Evolutionary conservation across 2,888 invertebrate species (phyloP), one percentile per base, ranked within the genome.

Genomic region (Flexamia atlantica): DNA sequence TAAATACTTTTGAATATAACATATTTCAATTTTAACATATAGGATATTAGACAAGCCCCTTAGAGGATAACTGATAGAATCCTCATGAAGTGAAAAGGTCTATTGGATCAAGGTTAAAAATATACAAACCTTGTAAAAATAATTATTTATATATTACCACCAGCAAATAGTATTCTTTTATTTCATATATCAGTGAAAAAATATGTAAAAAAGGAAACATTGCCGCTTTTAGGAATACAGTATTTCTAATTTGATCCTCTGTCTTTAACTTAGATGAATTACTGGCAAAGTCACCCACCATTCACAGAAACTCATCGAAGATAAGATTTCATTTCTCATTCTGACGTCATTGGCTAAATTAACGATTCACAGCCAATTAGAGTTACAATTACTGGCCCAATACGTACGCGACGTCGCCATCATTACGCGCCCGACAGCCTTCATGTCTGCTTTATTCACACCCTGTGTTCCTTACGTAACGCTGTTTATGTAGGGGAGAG

Each of bases 301-400:
- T 53, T 53, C 53, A 53, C 53, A 53, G 53, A 53, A 53, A 64
- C 64, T 14, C 64, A 64, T 64, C 64, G 30, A 64, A 64, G 64
- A 64, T 64, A 64, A 64, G 64, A 64, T 28, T 70, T 70, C 70
- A 70, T 70, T 76, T 50, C 74, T 76, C 74, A 46, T 23, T 46
- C 46, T 76, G 74, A 76, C 74, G 74, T 76, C 74, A 76, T 40
- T 76, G 72, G 40, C 74, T 76, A 76, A 76, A 76, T 76, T 42
- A 76, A 79, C 79, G 57, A 79, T 79, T 79, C 32, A 32, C 79
- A 53, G 79, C 23, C 79, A 79, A 79, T 79, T 79, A 79, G 57
- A 17, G 7, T 30, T 79, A 79, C 79, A 79, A 53, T 57, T 79
- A 30, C 28, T 30, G 79, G 79, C 28, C 79, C 79, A 28, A 53